Conservation (phyloP, 2,113 vertebrate genomes). For the Semicossyphus pulcher region DNA sequence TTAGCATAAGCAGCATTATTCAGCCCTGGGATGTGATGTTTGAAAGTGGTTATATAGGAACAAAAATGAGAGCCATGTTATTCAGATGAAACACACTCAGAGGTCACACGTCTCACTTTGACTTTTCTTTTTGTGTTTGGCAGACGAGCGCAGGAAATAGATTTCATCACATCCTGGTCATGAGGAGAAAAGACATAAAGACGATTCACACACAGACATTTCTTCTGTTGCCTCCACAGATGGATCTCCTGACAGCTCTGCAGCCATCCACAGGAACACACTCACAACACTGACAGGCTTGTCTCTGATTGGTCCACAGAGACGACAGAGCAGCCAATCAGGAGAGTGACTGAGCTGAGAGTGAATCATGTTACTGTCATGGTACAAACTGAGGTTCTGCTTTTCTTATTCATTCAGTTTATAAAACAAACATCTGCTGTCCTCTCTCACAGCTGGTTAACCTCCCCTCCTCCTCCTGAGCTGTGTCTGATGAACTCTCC, state of each 20-base stretch:
- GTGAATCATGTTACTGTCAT: background rate
- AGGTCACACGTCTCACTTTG: slow-evolving; percentile 66
- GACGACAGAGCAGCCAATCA: background rate
- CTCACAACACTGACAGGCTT: background rate
- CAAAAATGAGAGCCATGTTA: background rate
- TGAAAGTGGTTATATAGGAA: background rate
- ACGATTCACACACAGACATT: no score
- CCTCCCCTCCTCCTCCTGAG: no score
- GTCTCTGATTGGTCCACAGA: background rate
- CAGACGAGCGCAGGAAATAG: slow-evolving; percentile 93
- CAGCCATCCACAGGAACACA: background rate
- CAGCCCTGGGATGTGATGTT: no score
- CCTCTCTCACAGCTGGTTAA: no score
- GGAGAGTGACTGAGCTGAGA: no score
- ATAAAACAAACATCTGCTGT: no score
- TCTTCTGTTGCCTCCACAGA: background rate
- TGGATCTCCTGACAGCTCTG: background rate
- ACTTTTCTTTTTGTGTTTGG: slow-evolving; percentile 96
- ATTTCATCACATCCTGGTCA: slow-evolving; percentile 89
- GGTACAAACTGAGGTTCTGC: no score
- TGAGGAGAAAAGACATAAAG: slow-evolving; percentile 4
- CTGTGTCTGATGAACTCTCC: no score
- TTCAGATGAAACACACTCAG: slow-evolving; percentile 11
- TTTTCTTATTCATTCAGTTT: no score
- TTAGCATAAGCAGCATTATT: no score